A percentile compares a stretch with the other conserved stretches of the same genome.
Conservation (phyloP, 2,888 invertebrate species). For the Subacronicta megacephala region DNA sequence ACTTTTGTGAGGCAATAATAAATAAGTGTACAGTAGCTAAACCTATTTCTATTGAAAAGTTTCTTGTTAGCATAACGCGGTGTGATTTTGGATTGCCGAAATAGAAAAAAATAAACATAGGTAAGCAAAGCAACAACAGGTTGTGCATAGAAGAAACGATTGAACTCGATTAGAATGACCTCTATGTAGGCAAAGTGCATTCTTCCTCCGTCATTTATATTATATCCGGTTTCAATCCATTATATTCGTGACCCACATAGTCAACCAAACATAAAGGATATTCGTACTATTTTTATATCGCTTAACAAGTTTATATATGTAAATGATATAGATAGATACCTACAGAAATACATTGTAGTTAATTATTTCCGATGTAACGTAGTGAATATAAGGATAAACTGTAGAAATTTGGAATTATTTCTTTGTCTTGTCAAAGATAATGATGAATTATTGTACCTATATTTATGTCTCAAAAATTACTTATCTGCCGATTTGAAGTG, state of each 20-base stretch:
- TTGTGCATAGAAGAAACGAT: slow-evolving; percentile 23
- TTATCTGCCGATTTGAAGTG: no score
- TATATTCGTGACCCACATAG: slow-evolving; percentile 28
- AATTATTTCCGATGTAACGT: no score
- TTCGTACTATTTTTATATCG: neutral
- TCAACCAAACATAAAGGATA: slow-evolving; percentile 3
- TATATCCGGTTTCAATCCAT: slow-evolving; percentile 25
- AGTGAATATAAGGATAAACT: no score
- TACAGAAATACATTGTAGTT: no score
- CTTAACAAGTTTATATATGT: neutral
- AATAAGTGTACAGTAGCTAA: no score
- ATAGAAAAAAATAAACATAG: neutral
- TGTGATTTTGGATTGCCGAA: neutral
- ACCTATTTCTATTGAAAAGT: no score
- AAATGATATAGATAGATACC: no score
- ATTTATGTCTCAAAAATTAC: no score
- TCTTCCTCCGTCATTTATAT: slow-evolving; percentile 37
- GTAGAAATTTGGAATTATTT: no score
- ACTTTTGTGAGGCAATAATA: no score
- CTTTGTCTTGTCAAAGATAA: no score
- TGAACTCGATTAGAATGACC: slow-evolving; percentile 47
- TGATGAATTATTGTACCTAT: no score
- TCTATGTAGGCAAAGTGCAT: slow-evolving; percentile 46
- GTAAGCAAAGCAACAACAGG: slow-evolving; percentile 8
- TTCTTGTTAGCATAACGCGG: neutral